Evolutionary conservation across 2,113 vertebrate species (phyloP).

Genomic region (Psilopogon haemacephalus): DNA sequence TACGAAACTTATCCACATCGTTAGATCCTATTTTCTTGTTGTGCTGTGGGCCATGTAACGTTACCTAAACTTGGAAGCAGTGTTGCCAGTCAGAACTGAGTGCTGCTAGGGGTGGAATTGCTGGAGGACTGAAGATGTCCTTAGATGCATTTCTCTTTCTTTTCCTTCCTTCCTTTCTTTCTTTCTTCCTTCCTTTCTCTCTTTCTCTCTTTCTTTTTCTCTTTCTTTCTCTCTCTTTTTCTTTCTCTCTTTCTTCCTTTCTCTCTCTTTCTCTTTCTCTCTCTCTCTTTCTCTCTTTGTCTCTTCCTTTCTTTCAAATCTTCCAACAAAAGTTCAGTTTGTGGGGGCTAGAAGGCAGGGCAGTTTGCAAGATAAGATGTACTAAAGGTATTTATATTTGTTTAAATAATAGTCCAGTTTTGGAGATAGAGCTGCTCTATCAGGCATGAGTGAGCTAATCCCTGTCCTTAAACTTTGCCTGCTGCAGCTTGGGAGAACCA

Average conservation of each 20-base stretch:
- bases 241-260: background rate
- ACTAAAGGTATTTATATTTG: constrained; percentile 51
- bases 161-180: background rate
- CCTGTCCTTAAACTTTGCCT: constrained; percentile 6
- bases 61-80: background rate
- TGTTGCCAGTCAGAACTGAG: background rate
- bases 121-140: background rate
- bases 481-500: background rate
- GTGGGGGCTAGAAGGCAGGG: constrained; percentile 24
- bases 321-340: background rate
- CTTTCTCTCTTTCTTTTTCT: too few species aligned
- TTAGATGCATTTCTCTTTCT: background rate
- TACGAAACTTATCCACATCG: constrained; percentile 36
- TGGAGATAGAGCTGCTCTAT: constrained; percentile 6
- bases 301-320: background rate
- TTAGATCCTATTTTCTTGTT: constrained; percentile 33
- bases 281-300: background rate
- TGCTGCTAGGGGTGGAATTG: background rate
- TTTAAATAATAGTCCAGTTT: constrained; percentile 53
- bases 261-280: too few species aligned
- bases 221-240: background rate
- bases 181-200: too few species aligned
- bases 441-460: constrained; percentile 37
- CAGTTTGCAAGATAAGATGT: constrained; percentile 39
- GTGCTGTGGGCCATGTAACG: constrained; percentile 39